Percentiles rank a stretch among this genome's conserved stretches.
phyloP scores from a whole-genome alignment of 1,140 invertebrate genomes.

The Drosophila kanapiae region DNA sequence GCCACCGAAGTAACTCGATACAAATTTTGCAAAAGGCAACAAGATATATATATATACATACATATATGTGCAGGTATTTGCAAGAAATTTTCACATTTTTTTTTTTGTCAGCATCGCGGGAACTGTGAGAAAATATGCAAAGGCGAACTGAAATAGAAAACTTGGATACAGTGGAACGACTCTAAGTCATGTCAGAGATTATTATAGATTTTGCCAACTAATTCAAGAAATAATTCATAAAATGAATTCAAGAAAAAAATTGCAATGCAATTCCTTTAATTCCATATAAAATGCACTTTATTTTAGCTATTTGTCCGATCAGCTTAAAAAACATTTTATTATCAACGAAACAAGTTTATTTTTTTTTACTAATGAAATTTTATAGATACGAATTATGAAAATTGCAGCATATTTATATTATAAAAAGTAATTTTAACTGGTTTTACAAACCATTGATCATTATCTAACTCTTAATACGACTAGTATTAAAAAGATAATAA shows the following conservation, averaged over 20 bases:
- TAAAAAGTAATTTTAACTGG: too few species aligned
- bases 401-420: not conserved
- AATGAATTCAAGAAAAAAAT: not conserved
- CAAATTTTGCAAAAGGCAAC: conserved; percentile 49
- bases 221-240: not conserved
- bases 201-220: not conserved
- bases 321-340: not conserved
- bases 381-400: not conserved
- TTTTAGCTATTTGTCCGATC: not conserved
- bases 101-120: conserved; percentile 25
- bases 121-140: conserved; percentile 61
- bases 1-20: conserved; percentile 76
- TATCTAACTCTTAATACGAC: too few species aligned
- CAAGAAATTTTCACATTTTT: conserved; percentile 49
- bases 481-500: too few species aligned
- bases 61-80: conserved; percentile 45
- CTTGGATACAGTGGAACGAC: conserved; percentile 18
- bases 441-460: too few species aligned
- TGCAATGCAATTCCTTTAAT: not conserved
- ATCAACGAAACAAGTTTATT: not conserved
- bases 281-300: not conserved
- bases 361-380: not conserved
- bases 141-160: conserved; percentile 40
- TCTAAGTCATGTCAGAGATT: not conserved
- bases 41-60: conserved; percentile 14